A percentile compares a stretch with the other conserved stretches of the same genome.
Conservation (phyloP, 2,888 invertebrate species). For the Drosophila atripex region DNA sequence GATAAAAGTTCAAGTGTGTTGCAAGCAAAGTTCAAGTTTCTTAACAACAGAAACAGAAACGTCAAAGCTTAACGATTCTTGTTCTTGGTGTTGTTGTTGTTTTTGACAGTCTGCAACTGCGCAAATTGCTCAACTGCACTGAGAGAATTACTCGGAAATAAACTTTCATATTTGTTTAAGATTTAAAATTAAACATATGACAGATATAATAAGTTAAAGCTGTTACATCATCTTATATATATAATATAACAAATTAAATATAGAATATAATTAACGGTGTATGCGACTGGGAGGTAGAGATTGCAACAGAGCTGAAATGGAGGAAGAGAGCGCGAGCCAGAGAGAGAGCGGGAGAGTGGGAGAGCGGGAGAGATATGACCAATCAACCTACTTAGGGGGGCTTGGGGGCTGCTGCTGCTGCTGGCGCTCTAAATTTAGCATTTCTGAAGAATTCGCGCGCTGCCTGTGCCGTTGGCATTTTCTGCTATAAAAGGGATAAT, state of each 20-base stretch:
- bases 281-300: conserved; percentile 1
- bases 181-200: not conserved
- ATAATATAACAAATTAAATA: not conserved
- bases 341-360: conserved; percentile 11
- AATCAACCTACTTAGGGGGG: conserved; percentile 77
- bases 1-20: conserved; percentile 47
- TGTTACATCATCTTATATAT: not conserved
- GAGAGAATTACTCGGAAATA: not conserved
- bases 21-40: conserved; percentile 57
- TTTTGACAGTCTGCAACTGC: conserved; percentile 65
- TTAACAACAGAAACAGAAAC: conserved; percentile 26
- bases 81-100: conserved; percentile 29
- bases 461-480: conserved; percentile 64
- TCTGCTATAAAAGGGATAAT: conserved; percentile 74
- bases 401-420: conserved; percentile 48
- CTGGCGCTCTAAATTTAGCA: conserved; percentile 74
- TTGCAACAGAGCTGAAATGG: not conserved
- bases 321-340: conserved; percentile 3
- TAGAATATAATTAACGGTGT: not conserved
- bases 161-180: not conserved
- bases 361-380: conserved; percentile 53
- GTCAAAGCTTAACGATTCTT: conserved; percentile 39
- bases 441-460: conserved; percentile 67
- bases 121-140: conserved; percentile 64
- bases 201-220: not conserved